Percentiles rank a stretch among this genome's conserved stretches.
These are phyloP conservation scores for Idaea dimidiata DNA, from an alignment of 2,888 invertebrate genomes.

Conservation along the genomic window DNA sequence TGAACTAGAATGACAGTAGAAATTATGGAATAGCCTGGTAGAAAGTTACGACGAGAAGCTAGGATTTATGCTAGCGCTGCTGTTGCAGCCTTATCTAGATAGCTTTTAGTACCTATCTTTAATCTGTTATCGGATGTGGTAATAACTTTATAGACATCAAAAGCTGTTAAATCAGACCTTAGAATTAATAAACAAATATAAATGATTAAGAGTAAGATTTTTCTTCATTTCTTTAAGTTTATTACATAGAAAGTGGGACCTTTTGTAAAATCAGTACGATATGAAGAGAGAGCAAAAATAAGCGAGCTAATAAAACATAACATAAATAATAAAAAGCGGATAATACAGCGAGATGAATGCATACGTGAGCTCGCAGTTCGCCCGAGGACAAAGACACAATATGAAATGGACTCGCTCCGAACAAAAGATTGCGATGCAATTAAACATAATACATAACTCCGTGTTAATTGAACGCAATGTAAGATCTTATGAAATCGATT, in stretches of 20 bases:
- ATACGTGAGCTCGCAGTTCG: slow-evolving; percentile 21
- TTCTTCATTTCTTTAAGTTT: too few relatives aligned
- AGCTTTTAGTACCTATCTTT: not conserved
- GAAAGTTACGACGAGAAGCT: not conserved
- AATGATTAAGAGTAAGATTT: too few relatives aligned
- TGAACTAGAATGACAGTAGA: slow-evolving; percentile 17
- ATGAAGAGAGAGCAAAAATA: not conserved
- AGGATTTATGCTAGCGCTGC: not conserved
- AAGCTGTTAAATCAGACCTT: not conserved
- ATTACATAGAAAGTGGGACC: too few relatives aligned
- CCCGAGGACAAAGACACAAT: slow-evolving; percentile 39
- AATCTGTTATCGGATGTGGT: not conserved
- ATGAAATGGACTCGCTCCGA: slow-evolving; percentile 19
- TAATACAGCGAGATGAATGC: slow-evolving; percentile 5
- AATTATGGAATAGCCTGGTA: slow-evolving; percentile 10
- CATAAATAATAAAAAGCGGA: slow-evolving; percentile 7
- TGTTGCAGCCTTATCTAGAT: not conserved
- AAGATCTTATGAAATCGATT: slow-evolving; percentile 20
- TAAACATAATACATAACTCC: slow-evolving; percentile 22
- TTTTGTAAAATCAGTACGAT: not conserved
- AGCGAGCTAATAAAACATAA: slow-evolving; percentile 5
- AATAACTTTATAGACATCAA: not conserved
- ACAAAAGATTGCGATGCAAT: slow-evolving; percentile 27
- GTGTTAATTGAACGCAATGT: slow-evolving; percentile 24
- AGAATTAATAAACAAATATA: not conserved